These are phyloP conservation scores for Lepetodrilus schrolli DNA, from an alignment of 2,888 invertebrate genomes.

Conservation along the genomic window DNA sequence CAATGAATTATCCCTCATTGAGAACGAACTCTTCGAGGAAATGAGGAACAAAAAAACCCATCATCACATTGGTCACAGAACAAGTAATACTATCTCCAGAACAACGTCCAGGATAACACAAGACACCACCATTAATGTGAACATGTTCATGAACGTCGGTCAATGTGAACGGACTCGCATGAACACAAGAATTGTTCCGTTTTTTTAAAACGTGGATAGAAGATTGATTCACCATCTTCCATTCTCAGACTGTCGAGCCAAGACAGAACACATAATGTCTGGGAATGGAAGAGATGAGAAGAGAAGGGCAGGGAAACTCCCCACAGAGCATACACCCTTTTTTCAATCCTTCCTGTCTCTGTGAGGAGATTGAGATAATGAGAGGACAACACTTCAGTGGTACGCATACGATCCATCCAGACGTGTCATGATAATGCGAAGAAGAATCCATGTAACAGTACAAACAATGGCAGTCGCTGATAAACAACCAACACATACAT, in stretches of 20 bases:
- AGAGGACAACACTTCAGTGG: conserved; percentile 15
- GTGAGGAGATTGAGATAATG: conserved; percentile 5
- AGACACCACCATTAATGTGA: conserved; percentile 11
- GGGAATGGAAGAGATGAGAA: not conserved
- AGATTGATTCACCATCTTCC: not conserved
- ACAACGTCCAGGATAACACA: conserved; percentile 3
- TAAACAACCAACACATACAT: conserved; percentile 17
- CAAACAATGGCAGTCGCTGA: conserved; percentile 11
- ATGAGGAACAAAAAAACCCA: conserved; percentile 14
- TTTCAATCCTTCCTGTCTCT: not conserved
- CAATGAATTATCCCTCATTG: conserved; percentile 10
- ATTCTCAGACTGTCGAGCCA: not conserved
- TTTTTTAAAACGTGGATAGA: too few species aligned
- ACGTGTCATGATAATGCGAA: conserved; percentile 15
- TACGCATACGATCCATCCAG: not conserved
- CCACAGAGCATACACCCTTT: not conserved
- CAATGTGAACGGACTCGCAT: not conserved
- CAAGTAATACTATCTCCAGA: conserved; percentile 28
- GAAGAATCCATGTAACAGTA: not conserved
- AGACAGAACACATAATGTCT: conserved; percentile 7
- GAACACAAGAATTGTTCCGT: too few species aligned
- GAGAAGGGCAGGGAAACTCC: conserved; percentile 11
- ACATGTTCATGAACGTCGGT: conserved; percentile 5
- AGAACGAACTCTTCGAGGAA: not conserved
- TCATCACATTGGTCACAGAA: conserved; percentile 23